These are phyloP conservation scores for Augochlorella aurata DNA, from an alignment of 2,888 invertebrate genomes.

Conservation along the genomic window DNA sequence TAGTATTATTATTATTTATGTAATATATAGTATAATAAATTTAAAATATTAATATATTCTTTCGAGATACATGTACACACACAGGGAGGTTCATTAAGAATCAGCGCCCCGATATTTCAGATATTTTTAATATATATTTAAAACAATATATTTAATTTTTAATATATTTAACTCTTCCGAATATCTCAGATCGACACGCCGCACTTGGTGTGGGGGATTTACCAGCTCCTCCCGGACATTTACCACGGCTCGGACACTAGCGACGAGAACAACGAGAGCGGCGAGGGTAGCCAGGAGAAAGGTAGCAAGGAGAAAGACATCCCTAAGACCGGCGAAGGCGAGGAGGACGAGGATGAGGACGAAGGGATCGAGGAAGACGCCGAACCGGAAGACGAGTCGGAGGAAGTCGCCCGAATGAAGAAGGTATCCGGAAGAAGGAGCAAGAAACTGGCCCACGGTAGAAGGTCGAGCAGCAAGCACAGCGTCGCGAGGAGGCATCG, in stretches of 20 bases:
- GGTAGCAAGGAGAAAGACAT: conserved; percentile 35
- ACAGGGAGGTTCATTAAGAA: too few species aligned
- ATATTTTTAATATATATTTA: too few species aligned
- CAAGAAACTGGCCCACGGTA: not conserved
- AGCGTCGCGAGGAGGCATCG: not conserved
- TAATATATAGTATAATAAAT: too few species aligned
- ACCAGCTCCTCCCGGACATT: not conserved
- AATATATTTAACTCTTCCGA: too few species aligned
- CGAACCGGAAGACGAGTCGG: not conserved
- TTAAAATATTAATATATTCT: too few species aligned
- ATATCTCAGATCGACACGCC: conserved; percentile 24
- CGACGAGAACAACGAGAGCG: conserved; percentile 43
- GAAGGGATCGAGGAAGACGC: conserved; percentile 5
- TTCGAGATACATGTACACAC: too few species aligned
- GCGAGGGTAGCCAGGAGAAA: conserved; percentile 42
- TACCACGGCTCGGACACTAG: not conserved
- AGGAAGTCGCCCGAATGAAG: not conserved
- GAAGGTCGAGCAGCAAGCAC: not conserved
- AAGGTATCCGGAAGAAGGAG: not conserved
- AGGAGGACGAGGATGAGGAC: conserved; percentile 1
- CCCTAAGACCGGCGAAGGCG: not conserved
- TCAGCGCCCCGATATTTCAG: too few species aligned
- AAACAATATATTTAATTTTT: too few species aligned
- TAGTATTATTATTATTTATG: too few species aligned
- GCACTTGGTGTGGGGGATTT: not conserved